Base-by-base conservation (phyloP, 2,888 invertebrate genomes). In the Spicauda simplicius region DNA sequence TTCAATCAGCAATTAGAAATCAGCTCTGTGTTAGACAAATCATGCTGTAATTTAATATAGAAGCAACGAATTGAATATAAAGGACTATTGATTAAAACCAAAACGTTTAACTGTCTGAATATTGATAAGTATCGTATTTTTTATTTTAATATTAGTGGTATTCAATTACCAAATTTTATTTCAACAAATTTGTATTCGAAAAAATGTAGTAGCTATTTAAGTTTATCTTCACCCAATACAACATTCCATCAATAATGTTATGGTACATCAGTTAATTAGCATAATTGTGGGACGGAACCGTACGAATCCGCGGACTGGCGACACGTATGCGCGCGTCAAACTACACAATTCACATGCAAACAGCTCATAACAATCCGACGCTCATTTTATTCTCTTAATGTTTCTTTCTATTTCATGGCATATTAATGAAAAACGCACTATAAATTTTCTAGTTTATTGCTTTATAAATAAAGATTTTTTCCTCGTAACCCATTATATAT, bases 391-490 rank as follows among this genome's bases (percentile, higher is more conserved):
- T 69, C 64, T 58, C 55, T 50, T 63, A 66, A 57, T 68, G 71
- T 71, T 19, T 60, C 58, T 65, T 60, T 50, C 76, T 76, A 76
- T 76, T 77, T 80, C 77, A 77, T 75, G 75, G 74, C 78, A 76
- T 77, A 82, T 79, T 83, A 84, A 80, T 78, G 75, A 76, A 77
- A 78, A 74, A 71, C 73, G 69, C 67, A 69, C 74, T 56, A 84
- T 85, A 83, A 84, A 83, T 83, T 72, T 70, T 68, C 68, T 60
- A 64, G 71, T 77, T 77, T 78, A 80, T 77, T 69, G 73, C 77
- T 77, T 77, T 78, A 80, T 80, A 80, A 80, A 82, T 78, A 79
- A 78, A 77, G 69, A 65, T 77, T 75, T 76, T 76, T 76, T 75
- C 64, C 69, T 61, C 63, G 57, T 69, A 68, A 55, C 18, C 66